A percentile compares a stretch with the other conserved stretches of the same genome.
Evolutionary conservation across 2,888 invertebrate genomes (phyloP).

Genomic region (Eilema depressum): DNA sequence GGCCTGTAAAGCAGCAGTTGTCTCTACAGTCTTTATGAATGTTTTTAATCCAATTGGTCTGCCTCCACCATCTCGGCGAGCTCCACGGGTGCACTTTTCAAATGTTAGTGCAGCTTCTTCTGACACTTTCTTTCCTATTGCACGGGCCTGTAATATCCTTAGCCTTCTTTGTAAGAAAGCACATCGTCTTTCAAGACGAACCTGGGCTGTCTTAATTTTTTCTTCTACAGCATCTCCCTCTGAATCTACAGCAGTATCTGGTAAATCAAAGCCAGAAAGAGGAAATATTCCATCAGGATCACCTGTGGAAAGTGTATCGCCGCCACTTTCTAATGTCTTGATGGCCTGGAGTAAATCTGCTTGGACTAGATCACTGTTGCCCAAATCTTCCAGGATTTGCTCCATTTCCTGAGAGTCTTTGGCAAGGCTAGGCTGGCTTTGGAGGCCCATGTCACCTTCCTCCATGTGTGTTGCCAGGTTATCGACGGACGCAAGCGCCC

Average conservation of each 20-base stretch:
- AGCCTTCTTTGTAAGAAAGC: slow-evolving; percentile 91
- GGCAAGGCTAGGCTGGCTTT: slow-evolving; percentile 85
- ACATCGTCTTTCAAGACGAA: slow-evolving; percentile 89
- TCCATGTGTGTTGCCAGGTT: slow-evolving; percentile 86
- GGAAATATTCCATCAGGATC: slow-evolving; percentile 84
- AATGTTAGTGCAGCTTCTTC: slow-evolving; percentile 89
- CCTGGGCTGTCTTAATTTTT: slow-evolving; percentile 85
- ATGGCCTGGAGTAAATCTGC: slow-evolving; percentile 92
- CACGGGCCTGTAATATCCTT: slow-evolving; percentile 91
- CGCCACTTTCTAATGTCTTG: slow-evolving; percentile 89
- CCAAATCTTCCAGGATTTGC: slow-evolving; percentile 88
- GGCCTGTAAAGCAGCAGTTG: slow-evolving; percentile 77
- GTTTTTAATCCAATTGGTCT: slow-evolving; percentile 79
- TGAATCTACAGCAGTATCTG: slow-evolving; percentile 84
- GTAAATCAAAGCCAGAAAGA: slow-evolving; percentile 75
- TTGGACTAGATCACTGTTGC: slow-evolving; percentile 86
- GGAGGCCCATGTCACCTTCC: slow-evolving; percentile 87
- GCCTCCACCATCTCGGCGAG: slow-evolving; percentile 86
- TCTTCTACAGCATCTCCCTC: slow-evolving; percentile 85
- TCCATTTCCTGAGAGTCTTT: slow-evolving; percentile 89
- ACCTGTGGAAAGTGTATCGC: slow-evolving; percentile 75
- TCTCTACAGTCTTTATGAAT: slow-evolving; percentile 78
- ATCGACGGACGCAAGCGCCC: slow-evolving; percentile 84
- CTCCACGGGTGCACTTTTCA: slow-evolving; percentile 92
- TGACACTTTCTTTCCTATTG: slow-evolving; percentile 92